A percentile compares a stretch with the other conserved stretches of the same genome.
phyloP scores from a whole-genome alignment of 1,140 invertebrate genomes.

The Riptortus pedestris region DNA sequence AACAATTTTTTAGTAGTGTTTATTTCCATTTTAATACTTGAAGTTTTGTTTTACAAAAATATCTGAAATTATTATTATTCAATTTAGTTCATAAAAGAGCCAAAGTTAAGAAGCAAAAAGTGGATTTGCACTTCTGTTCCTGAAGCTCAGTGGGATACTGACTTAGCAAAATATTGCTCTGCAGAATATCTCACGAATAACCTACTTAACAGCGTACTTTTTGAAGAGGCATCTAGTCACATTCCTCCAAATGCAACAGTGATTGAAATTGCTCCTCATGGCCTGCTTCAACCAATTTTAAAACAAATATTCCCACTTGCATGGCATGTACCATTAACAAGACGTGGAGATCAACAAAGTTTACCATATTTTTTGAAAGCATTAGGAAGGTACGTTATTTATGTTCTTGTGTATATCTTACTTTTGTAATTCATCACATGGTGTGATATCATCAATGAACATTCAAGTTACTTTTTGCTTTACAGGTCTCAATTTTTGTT shows the following conservation, averaged over 20 bases:
- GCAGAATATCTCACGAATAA: conserved; percentile 60
- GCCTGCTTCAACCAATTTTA: conserved; percentile 48
- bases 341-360: conserved; percentile 41
- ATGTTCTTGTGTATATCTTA: too few species aligned
- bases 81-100: too few species aligned
- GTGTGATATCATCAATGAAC: too few species aligned
- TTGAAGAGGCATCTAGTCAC: conserved; percentile 47
- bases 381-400: too few species aligned
- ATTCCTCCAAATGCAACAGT: conserved; percentile 47
- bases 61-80: too few species aligned
- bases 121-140: conserved; percentile 56
- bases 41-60: too few species aligned
- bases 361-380: too few species aligned
- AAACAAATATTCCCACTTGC: conserved; percentile 43
- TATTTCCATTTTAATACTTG: too few species aligned
- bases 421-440: too few species aligned
- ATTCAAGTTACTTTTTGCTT: too few species aligned
- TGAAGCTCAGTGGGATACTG: conserved; percentile 37
- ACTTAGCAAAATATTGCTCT: conserved; percentile 44
- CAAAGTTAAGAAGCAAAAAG: conserved; percentile 40
- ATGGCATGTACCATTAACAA: conserved; percentile 48
- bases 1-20: too few species aligned
- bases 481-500: too few species aligned
- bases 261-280: conserved; percentile 52
- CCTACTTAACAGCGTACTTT: conserved; percentile 49